Evolutionary conservation across 2,113 vertebrate species (phyloP).

Genomic region (Corythornis cristatus): DNA sequence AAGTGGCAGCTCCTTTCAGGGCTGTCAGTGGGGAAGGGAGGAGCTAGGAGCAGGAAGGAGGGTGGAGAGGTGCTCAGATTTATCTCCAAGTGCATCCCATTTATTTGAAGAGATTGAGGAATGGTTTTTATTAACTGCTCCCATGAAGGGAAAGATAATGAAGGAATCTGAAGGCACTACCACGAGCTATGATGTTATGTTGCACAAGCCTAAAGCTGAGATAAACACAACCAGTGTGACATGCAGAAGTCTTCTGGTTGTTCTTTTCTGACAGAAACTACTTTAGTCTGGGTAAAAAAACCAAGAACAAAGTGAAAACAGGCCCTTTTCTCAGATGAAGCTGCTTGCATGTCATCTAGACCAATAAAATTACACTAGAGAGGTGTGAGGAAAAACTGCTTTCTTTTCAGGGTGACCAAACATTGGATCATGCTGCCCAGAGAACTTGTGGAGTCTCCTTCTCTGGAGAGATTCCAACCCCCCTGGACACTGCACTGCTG

Average conservation of each 20-base stretch:
- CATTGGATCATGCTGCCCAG: neutral
- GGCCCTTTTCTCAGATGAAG: neutral
- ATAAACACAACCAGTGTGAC: neutral
- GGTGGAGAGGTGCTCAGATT: neutral
- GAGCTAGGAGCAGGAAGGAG: neutral
- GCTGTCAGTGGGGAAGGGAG: slow-evolving; percentile 16
- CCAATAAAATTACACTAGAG: neutral
- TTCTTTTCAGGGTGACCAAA: neutral
- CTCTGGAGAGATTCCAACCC: neutral
- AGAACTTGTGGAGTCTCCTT: neutral
- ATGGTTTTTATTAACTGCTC: slow-evolving; percentile 33
- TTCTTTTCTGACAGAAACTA: neutral
- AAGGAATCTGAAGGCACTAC: slow-evolving; percentile 32
- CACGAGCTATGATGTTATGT: neutral
- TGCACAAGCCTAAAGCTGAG: slow-evolving; percentile 33
- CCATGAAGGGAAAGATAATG: neutral
- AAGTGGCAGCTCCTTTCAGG: slow-evolving; percentile 18
- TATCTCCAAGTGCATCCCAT: neutral
- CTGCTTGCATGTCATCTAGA: neutral
- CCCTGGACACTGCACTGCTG: neutral
- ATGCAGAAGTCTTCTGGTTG: neutral
- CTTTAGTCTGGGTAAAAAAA: neutral
- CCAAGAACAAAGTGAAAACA: neutral
- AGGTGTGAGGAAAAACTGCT: neutral
- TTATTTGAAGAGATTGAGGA: slow-evolving; percentile 19